A percentile compares a stretch with the other conserved stretches of the same genome.
Evolutionary conservation across 1,140 invertebrate genomes (phyloP).

Genomic region (Eubasilissa regina): DNA sequence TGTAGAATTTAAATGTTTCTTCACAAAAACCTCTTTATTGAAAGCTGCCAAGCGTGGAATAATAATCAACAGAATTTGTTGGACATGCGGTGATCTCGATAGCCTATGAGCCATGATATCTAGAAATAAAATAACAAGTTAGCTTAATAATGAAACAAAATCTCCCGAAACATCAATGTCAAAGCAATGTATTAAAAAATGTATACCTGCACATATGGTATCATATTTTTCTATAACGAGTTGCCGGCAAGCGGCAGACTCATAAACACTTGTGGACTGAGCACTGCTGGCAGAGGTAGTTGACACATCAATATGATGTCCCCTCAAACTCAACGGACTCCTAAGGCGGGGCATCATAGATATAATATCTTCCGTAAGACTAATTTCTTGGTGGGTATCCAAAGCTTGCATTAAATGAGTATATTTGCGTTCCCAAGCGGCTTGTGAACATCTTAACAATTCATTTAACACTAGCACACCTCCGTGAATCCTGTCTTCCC

Average conservation of each 20-base stretch:
- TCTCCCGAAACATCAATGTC: not conserved
- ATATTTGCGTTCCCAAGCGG: slow-evolving; percentile 89
- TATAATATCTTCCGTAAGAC: slow-evolving; percentile 74
- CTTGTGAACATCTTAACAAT: slow-evolving; percentile 92
- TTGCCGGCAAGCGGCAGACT: slow-evolving; percentile 90
- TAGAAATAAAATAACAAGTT: slow-evolving; percentile 61
- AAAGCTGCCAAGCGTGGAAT: slow-evolving; percentile 96
- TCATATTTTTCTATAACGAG: slow-evolving; percentile 89
- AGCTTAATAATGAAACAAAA: slow-evolving; percentile 50
- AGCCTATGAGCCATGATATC: slow-evolving; percentile 85
- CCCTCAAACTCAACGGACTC: slow-evolving; percentile 74
- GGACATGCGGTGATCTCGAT: slow-evolving; percentile 86
- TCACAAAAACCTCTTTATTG: slow-evolving; percentile 86
- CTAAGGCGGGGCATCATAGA: slow-evolving; percentile 74
- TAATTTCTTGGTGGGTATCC: slow-evolving; percentile 69
- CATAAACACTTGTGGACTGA: slow-evolving; percentile 76
- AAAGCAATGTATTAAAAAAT: slow-evolving; percentile 7
- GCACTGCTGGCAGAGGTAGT: slow-evolving; percentile 69
- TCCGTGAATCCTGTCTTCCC: slow-evolving; percentile 94
- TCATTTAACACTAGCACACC: slow-evolving; percentile 96
- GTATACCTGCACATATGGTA: slow-evolving; percentile 79
- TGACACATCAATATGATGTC: slow-evolving; percentile 69
- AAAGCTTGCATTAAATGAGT: slow-evolving; percentile 77
- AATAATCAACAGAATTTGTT: slow-evolving; percentile 89
- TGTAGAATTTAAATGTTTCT: slow-evolving; percentile 83